Evolutionary conservation across 2,797 vertebrate species (phyloP), one percentile per base, ranked within the genome.

Genomic region (Sorex maritimensis): DNA sequence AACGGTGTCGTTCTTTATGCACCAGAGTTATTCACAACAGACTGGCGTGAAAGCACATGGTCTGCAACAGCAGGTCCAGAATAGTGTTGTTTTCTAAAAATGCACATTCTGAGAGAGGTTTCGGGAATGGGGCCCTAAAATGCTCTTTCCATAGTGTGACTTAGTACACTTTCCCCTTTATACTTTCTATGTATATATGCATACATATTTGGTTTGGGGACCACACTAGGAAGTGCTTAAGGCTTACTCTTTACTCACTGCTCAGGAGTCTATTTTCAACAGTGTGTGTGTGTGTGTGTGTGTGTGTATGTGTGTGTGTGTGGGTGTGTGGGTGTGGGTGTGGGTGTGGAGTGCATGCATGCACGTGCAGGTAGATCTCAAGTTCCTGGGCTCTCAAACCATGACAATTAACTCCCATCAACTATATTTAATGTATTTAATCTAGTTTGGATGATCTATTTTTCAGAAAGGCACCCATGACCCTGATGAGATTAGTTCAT

Each of bases 391-490:
- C 17, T 15, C 67, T 82, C 67, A 88, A 91, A 41, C n/a, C 61
- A 41, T 86, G 81, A 81, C 49, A 30, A 84, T 44, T 3, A 74
- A 81, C 58, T 41, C 46, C n/a, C 71, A 77, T 28, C 26, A 65
- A 24, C 71, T 74, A 67, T 65, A 89, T 30, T 78, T 75, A 78
- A 52, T 88, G 71, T 65, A 89, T 49, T 78, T 75, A 78, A 52
- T 88, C n/a, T 28, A 30, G n/a, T 41, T 90, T 49, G 52, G 65
- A 69, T 38, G 26, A n/a, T 9, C 30, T 30, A 79, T 61, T 58
- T 68, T 17, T 21, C 78, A 80, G 81, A 81, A 93, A 55, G 49
- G 41, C 13, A 63, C 3, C 28, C 26, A 38, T 1, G 38, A 46
- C 15, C 34, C 52, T 49, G 23, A 3, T 67, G 80, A 28, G 23